Conservation (phyloP, 2,888 invertebrate species). For the Melieria crassipennis region DNA sequence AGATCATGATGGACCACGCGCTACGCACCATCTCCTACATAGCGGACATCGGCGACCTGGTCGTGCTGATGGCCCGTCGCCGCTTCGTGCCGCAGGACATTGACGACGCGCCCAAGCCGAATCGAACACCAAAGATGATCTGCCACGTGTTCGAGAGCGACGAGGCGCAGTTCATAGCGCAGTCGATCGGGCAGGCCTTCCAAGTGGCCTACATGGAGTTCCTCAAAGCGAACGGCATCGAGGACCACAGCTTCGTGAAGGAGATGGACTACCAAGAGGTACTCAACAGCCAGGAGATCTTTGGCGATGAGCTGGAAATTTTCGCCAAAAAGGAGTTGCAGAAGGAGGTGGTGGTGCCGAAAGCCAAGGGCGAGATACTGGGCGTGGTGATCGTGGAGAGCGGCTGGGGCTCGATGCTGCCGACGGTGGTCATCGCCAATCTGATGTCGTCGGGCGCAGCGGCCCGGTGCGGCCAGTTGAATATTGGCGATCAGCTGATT, state of each 20-base stretch:
- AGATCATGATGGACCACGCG: conserved; percentile 99
- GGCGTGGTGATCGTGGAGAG: conserved; percentile 99
- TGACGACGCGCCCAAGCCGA: conserved; percentile 74
- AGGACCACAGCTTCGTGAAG: conserved; percentile 98
- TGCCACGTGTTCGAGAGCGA: conserved; percentile 99
- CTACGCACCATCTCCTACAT: conserved; percentile 98
- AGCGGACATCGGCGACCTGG: conserved; percentile 98
- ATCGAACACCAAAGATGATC: conserved; percentile 96
- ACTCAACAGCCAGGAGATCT: conserved; percentile 98
- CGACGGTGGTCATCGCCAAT: conserved; percentile 99
- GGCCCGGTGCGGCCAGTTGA: conserved; percentile 96
- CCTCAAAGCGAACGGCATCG: conserved; percentile 98
- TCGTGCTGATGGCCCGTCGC: conserved; percentile 97
- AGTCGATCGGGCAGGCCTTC: conserved; percentile 99
- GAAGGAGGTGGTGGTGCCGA: conserved; percentile 98
- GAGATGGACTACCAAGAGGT: conserved; percentile 99
- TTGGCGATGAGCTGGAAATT: conserved; percentile 98
- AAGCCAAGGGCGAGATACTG: conserved; percentile 96
- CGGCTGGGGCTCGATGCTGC: conserved; percentile 99
- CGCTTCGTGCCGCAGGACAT: conserved; percentile 90
- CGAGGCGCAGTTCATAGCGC: conserved; percentile 99
- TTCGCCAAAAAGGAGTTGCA: conserved; percentile 98
- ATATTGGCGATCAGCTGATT: conserved; percentile 99
- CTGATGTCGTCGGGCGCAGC: conserved; percentile 96
- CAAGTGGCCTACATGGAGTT: conserved; percentile 99